Evolutionary conservation across 2,888 invertebrate genomes (phyloP).

Genomic region (Spialia ferax): DNA sequence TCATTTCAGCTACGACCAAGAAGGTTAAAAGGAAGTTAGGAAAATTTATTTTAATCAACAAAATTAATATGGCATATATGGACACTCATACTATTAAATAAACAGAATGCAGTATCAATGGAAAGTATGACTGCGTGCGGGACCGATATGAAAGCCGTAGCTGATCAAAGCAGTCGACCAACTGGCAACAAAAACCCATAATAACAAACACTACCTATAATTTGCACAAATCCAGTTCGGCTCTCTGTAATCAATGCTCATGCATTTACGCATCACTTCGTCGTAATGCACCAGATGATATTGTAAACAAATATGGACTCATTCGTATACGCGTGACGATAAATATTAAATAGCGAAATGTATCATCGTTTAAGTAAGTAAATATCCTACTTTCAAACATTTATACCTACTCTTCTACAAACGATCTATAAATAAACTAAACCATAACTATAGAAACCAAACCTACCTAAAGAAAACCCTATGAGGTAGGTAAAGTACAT

Average conservation of each 20-base stretch:
- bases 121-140: neutral
- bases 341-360: neutral
- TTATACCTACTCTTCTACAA: no score
- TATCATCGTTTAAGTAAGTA: neutral
- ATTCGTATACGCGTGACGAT: neutral
- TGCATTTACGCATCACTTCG: neutral
- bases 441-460: no score
- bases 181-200: neutral
- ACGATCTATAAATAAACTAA: no score
- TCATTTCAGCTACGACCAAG: no score
- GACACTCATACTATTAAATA: neutral
- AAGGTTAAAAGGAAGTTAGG: no score
- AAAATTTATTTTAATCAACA: no score
- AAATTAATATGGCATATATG: neutral
- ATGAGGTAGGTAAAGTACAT: no score
- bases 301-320: neutral
- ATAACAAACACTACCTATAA: slow-evolving; percentile 1
- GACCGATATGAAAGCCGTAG: neutral
- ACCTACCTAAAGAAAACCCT: no score
- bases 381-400: no score
- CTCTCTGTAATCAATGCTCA: neutral
- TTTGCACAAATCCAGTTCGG: neutral
- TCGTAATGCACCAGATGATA: neutral
- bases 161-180: neutral
- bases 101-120: neutral